These are phyloP conservation scores for Botrylloides violaceus DNA, from an alignment of 23 tunicate species.

Conservation along the genomic window DNA sequence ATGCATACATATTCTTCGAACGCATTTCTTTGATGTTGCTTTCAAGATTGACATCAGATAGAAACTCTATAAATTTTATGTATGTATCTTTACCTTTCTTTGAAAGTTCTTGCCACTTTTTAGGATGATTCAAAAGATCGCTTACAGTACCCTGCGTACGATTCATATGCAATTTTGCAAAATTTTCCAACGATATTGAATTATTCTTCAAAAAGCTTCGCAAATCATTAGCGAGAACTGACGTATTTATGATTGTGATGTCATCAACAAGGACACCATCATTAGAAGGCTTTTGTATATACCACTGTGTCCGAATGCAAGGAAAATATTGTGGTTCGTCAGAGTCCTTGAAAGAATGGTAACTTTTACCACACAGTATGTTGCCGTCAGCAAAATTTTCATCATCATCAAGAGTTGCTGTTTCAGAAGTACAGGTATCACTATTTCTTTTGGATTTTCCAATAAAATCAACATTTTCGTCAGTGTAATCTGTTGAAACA, in stretches of 20 bases:
- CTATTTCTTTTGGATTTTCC: background rate
- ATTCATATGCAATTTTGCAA: conserved; percentile 3
- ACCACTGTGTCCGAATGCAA: conserved; percentile 44
- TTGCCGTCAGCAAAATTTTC: background rate
- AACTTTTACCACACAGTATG: background rate
- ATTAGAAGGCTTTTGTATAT: conserved; percentile 15
- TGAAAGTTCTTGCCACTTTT: conserved; percentile 60
- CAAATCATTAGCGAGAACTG: conserved; percentile 33
- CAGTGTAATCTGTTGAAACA: background rate
- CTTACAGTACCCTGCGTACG: conserved; percentile 54
- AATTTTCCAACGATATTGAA: conserved; percentile 33
- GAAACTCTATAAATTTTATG: conserved; percentile 51
- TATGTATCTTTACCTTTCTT: conserved; percentile 43
- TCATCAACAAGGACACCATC: conserved; percentile 12
- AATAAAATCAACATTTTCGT: background rate
- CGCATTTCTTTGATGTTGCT: background rate
- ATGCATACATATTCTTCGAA: background rate
- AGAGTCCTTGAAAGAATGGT: background rate
- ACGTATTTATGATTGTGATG: conserved; percentile 24
- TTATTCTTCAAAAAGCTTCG: conserved; percentile 35
- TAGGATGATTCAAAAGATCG: conserved; percentile 67
- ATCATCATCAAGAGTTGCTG: background rate
- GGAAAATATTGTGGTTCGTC: conserved; percentile 15
- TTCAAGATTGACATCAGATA: conserved; percentile 25
- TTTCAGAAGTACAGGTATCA: background rate